These are phyloP conservation scores for Noctilio leporinus DNA, from an alignment of 2,113 vertebrate genomes.

Conservation along the genomic window DNA sequence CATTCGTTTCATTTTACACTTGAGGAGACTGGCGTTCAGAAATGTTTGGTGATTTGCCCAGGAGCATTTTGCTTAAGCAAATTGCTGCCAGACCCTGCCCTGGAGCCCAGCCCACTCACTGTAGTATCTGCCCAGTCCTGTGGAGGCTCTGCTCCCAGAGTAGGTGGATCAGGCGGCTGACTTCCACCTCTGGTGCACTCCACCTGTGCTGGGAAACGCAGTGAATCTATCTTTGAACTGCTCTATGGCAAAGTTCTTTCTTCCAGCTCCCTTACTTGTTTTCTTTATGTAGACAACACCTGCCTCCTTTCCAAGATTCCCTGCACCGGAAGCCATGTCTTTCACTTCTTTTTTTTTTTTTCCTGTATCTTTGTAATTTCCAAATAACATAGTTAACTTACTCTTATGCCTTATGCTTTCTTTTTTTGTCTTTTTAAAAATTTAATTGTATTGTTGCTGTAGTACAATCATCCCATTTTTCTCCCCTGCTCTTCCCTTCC, in stretches of 20 bases:
- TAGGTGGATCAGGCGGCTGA: accelerated
- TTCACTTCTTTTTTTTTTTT: not conserved
- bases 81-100: not conserved
- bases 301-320: not conserved
- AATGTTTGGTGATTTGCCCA: not conserved
- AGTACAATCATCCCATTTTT: too few species aligned
- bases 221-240: not conserved
- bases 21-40: not conserved
- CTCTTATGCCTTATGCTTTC: not conserved
- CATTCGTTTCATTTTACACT: not conserved
- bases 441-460: too few species aligned
- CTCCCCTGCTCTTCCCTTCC: too few species aligned
- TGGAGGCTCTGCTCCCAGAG: not conserved
- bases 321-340: not conserved
- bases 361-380: not conserved
- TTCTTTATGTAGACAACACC: not conserved
- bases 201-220: not conserved
- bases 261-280: not conserved
- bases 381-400: not conserved
- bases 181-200: not conserved
- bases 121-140: not conserved
- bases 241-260: not conserved
- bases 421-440: too few species aligned
- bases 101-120: not conserved
- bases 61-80: not conserved